phyloP scores from a whole-genome alignment of 1,140 invertebrate species.

The Lordiphosa clarofinis region DNA sequence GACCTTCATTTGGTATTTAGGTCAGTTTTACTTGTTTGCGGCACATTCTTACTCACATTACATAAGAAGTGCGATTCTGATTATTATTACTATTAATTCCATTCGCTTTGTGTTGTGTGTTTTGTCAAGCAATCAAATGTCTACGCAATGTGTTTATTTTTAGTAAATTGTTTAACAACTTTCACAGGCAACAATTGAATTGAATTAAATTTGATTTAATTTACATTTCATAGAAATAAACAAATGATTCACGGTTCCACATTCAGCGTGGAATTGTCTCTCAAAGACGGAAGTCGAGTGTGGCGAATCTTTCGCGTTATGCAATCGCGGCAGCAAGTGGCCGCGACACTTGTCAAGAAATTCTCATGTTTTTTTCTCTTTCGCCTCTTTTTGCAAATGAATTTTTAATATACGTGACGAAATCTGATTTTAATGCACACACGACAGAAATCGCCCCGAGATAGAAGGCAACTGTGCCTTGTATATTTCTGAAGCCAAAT shows the following conservation, averaged over 20 bases:
- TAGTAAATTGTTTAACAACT: slow-evolving; percentile 74
- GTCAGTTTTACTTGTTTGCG: slow-evolving; percentile 54
- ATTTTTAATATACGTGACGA: slow-evolving; percentile 74
- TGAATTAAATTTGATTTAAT: slow-evolving; percentile 13
- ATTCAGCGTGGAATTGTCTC: slow-evolving; percentile 23
- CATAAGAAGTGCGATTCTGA: slow-evolving; percentile 2
- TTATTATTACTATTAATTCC: no score
- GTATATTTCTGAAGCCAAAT: slow-evolving; percentile 55
- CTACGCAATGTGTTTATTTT: slow-evolving; percentile 70
- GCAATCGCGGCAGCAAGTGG: slow-evolving; percentile 56
- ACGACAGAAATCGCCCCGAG: slow-evolving; percentile 13
- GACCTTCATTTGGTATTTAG: slow-evolving; percentile 73
- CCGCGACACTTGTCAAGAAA: slow-evolving; percentile 52
- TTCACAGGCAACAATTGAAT: slow-evolving; percentile 12
- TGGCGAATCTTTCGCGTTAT: slow-evolving; percentile 37
- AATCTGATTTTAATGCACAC: slow-evolving; percentile 68
- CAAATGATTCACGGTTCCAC: slow-evolving; percentile 27
- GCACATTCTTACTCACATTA: slow-evolving; percentile 7
- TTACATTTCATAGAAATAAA: slow-evolving; percentile 15
- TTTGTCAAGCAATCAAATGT: slow-evolving; percentile 35
- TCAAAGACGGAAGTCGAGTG: slow-evolving; percentile 35
- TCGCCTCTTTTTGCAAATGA: slow-evolving; percentile 39
- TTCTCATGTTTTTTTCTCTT: slow-evolving; percentile 1
- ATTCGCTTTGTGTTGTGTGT: no score
- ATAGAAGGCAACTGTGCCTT: not conserved